A percentile compares a stretch with the other conserved stretches of the same genome.
These are phyloP conservation scores for Chlorodrepanis virens DNA, from an alignment of 2,113 vertebrate genomes.

Conservation along the genomic window DNA sequence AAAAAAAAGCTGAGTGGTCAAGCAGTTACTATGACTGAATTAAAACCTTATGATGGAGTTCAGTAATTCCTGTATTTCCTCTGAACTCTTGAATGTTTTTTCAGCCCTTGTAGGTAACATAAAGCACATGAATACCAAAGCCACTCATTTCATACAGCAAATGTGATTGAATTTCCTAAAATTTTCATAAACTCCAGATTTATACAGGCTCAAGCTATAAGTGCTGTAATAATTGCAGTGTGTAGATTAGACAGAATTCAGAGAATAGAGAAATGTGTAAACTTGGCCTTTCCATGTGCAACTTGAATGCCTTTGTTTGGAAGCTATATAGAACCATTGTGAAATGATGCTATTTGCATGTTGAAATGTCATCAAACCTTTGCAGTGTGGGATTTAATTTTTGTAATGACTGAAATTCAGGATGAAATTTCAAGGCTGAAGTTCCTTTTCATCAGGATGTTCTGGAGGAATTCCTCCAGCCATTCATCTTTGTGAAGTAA, in stretches of 20 bases:
- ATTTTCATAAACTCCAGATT: neutral
- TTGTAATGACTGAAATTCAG: neutral
- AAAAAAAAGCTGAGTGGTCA: neutral
- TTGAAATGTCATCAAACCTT: neutral
- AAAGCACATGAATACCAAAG: neutral
- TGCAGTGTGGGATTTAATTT: neutral
- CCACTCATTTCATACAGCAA: neutral
- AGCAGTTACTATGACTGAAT: neutral
- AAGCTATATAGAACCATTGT: neutral
- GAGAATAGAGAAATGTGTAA: neutral
- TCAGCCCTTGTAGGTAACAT: neutral
- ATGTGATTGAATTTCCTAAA: neutral
- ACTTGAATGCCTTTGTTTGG: neutral
- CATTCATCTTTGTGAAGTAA: neutral
- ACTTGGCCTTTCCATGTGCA: neutral
- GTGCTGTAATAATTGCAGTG: neutral
- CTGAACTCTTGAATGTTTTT: constrained; percentile 27
- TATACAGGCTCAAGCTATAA: neutral
- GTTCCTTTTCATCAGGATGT: neutral
- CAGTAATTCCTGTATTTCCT: neutral
- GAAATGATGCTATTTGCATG: neutral
- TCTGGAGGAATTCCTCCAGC: neutral
- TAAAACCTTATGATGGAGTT: neutral
- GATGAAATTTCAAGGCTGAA: neutral
- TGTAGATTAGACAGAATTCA: neutral